These are phyloP conservation scores for Sminthurides aquaticus DNA, from an alignment of 2,888 invertebrate species.

Conservation along the genomic window DNA sequence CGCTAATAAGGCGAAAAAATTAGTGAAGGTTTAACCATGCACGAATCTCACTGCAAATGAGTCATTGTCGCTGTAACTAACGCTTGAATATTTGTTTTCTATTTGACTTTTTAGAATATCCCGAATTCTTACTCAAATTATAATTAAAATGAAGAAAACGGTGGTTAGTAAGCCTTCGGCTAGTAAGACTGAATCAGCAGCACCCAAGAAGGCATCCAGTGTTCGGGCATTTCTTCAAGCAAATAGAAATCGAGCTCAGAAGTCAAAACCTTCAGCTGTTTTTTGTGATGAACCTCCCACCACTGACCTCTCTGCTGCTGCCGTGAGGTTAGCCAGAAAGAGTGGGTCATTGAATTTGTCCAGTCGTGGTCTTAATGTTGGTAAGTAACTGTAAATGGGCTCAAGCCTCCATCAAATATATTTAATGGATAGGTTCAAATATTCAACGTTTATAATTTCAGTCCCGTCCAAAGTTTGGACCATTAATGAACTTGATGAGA, in stretches of 20 bases:
- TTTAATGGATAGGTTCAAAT: background rate
- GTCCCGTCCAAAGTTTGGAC: slow-evolving; percentile 39
- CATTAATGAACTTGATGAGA: slow-evolving; percentile 40
- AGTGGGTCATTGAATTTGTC: slow-evolving; percentile 73
- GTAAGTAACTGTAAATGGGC: slow-evolving; percentile 48
- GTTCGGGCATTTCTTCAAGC: slow-evolving; percentile 36
- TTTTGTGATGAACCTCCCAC: slow-evolving; percentile 59
- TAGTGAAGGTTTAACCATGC: too few species aligned
- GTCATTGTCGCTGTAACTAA: too few species aligned
- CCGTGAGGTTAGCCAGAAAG: slow-evolving; percentile 71
- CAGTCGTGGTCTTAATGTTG: slow-evolving; percentile 63
- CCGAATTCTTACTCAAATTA: too few species aligned
- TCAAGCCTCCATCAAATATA: background rate
- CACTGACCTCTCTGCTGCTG: slow-evolving; percentile 58
- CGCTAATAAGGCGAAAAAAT: too few species aligned
- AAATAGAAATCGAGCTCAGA: slow-evolving; percentile 25
- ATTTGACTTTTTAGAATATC: too few species aligned
- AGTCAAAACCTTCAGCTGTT: slow-evolving; percentile 27
- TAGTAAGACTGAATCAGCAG: background rate
- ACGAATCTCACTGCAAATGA: too few species aligned
- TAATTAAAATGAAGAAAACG: slow-evolving; percentile 21
- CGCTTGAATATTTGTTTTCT: too few species aligned
- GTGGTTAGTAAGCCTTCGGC: background rate
- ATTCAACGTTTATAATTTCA: slow-evolving; percentile 6
- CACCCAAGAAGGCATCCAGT: slow-evolving; percentile 6